Base-by-base conservation (phyloP, 1,140 invertebrate genomes). In the Diprion similis region DNA sequence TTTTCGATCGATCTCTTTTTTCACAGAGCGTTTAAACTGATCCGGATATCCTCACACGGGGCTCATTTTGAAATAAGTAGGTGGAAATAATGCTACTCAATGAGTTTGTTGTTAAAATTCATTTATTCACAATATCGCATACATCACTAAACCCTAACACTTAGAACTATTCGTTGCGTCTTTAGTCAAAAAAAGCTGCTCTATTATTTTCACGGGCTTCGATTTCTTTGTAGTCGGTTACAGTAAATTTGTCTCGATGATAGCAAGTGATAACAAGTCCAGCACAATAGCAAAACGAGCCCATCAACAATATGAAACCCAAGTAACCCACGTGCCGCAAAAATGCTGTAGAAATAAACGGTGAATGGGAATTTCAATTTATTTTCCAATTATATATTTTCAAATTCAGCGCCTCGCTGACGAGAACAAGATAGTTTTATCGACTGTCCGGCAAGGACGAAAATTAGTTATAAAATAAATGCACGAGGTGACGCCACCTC, bases 321-420 rank as follows among this genome's bases (percentile, higher is more conserved):
- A 91, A 80, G 77, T 91, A 91, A 66, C 87, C 83, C 73, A 90
- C 84, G 75, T 91, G 89, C 11, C 89, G 83, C 4, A 90, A 74
- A 79, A 91, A 88, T 71, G 87, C 90, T 90, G 77, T 59, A 71
- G 76, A 74, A 18, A 17, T 76, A 76, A 77, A 37, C 24, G 24
- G 0, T 37, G 0, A 37, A 37, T 1, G 6, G 24, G 24, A 37
- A 37, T 37, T 37, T 71, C 75, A 76, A 76, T 47, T 70, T 19
- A 37, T 48, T 1, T 15, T 68, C 18, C 17, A 68, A 68, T 18
- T 19, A 6, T 59, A 4, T 4, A 59, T 15, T 59, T 59, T 59
- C 51, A 59, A 59, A 59, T 9, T 17, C 4, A 59, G 11, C 9
- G 9, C 51, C 9, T 4, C 24, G 6, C 24, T 11, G 11, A 59